Percentiles rank a stretch among this genome's conserved stretches.
Evolutionary conservation across 2,888 invertebrate species (phyloP).

Genomic region (Lochmaea crataegi): DNA sequence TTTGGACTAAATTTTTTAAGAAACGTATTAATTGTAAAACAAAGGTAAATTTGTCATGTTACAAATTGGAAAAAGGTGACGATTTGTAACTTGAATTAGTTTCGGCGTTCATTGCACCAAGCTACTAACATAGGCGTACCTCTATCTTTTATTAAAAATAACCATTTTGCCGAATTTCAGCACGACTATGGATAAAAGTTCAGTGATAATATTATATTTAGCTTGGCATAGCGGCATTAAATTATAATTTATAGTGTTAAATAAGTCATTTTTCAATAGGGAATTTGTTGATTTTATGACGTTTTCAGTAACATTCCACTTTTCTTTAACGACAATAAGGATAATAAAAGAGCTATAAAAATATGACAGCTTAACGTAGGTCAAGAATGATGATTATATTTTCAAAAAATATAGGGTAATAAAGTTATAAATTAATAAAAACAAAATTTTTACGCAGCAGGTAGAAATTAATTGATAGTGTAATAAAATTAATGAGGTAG

Average conservation of each 20-base stretch:
- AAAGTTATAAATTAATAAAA: conserved; percentile 14
- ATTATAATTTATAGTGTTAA: conserved; percentile 33
- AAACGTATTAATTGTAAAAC: conserved; percentile 35
- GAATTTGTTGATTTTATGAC: conserved; percentile 21
- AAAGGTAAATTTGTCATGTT: conserved; percentile 33
- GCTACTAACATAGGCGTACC: conserved; percentile 33
- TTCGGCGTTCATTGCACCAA: conserved; percentile 36
- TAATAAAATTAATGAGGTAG: too few species aligned
- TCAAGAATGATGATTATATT: background rate
- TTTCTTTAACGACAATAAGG: conserved; percentile 19
- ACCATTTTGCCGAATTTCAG: too few species aligned
- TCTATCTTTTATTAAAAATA: too few species aligned
- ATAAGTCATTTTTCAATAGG: conserved; percentile 29
- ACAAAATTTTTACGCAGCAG: conserved; percentile 5
- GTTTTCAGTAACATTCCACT: background rate
- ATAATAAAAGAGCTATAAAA: conserved; percentile 19
- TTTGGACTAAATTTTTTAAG: conserved; percentile 43
- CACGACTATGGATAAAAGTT: too few species aligned
- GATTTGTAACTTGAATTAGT: conserved; percentile 40
- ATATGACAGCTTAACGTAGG: conserved; percentile 21
- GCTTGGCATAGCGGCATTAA: background rate
- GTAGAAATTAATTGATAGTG: conserved; percentile 11
- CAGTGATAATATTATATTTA: too few species aligned
- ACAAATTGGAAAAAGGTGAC: conserved; percentile 25
- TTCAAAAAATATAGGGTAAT: background rate